phyloP scores from a whole-genome alignment of 1,140 invertebrate species.

The Rhagoletis pomonella region DNA sequence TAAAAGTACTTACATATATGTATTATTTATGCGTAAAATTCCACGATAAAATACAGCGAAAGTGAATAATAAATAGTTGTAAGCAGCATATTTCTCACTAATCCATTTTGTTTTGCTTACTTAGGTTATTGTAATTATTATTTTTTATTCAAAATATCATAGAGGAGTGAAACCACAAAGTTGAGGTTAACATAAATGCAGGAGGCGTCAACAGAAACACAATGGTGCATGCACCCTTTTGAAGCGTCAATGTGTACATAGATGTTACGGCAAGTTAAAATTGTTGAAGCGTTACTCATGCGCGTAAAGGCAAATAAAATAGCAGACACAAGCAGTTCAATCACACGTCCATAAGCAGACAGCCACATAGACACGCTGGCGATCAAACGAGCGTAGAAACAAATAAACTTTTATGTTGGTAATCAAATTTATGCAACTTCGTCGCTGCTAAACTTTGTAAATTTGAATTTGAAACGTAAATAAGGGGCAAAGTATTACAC shows the following conservation, averaged over 20 bases:
- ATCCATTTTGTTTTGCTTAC: too few species aligned
- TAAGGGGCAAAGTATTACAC: constrained; percentile 12
- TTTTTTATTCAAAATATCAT: too few species aligned
- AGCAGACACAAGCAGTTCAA: neutral
- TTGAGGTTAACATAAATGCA: too few species aligned
- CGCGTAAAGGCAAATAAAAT: neutral
- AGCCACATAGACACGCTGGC: neutral
- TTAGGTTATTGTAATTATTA: too few species aligned
- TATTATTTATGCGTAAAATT: too few species aligned
- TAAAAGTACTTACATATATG: too few species aligned
- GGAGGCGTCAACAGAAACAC: too few species aligned
- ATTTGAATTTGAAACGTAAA: constrained; percentile 42
- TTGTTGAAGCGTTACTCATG: constrained; percentile 5
- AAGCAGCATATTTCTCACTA: too few species aligned
- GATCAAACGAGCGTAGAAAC: neutral
- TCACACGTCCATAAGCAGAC: neutral
- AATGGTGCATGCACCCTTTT: neutral
- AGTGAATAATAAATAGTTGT: too few species aligned
- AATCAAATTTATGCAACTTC: constrained; percentile 43
- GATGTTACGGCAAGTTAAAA: neutral
- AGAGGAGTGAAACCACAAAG: too few species aligned
- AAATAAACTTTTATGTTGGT: constrained; percentile 39
- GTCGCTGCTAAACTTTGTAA: constrained; percentile 9
- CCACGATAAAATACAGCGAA: too few species aligned
- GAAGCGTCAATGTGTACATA: neutral